Evolutionary conservation across 2,888 invertebrate genomes (phyloP), one percentile per base, ranked within the genome.

Genomic region (Griposia aprilina): DNA sequence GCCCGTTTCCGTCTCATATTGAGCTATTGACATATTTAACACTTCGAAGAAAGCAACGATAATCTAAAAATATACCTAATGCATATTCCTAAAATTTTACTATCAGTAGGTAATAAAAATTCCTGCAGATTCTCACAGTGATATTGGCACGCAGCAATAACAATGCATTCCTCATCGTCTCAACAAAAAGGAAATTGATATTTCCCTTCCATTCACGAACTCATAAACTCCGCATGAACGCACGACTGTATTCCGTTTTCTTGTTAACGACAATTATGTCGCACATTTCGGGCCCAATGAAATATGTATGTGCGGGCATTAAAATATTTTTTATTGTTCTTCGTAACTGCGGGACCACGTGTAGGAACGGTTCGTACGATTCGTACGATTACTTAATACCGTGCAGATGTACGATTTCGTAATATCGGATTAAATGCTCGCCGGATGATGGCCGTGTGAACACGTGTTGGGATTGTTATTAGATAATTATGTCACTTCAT

Each of bases 351-450:
- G 78, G 84, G 76, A 82, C 85, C 92, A 91, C 89, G 86, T 92
- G 92, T 91, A 76, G 65, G 70, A 41, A 67, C 74, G 71, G n/a
- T n/a, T 23, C 17, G 76, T 41, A 57, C 55, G 55, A 45, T 55
- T 10, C 45, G 74, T 70, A 74, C 60, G 78, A 82, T 86, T 86
- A 78, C 84, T 83, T 90, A 73, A 80, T 86, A 84, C 82, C 80
- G 70, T 86, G 91, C 94, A 94, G 93, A 94, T 94, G 93, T 92
- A 91, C 87, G 91, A 91, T 93, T 94, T 94, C 91, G 89, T 92
- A 91, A 93, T 92, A 93, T 91, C 89, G 90, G 91, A 93, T 92
- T 92, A 92, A 88, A 87, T 86, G 87, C 87, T 86, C 81, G n/a
- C 71, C 79, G 86, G 81, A 81, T 86, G 78, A 86, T 81, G 87